Conservation (phyloP, 2,888 invertebrate genomes). For the Linnaemya tessellans region DNA sequence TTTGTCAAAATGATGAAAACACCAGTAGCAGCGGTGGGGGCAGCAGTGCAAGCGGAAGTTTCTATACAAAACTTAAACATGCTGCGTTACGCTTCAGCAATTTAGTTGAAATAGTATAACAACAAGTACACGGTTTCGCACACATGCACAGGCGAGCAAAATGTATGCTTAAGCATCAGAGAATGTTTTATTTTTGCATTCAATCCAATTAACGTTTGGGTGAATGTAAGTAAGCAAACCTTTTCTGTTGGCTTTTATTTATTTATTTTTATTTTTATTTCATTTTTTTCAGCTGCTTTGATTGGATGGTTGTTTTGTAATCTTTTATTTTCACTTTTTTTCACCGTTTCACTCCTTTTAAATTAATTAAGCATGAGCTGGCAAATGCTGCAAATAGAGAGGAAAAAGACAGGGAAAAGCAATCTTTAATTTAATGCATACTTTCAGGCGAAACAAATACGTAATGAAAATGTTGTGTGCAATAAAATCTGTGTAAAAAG, state of each 20-base stretch:
- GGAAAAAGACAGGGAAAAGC: conserved; percentile 18
- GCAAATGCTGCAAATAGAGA: conserved; percentile 57
- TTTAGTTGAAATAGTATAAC: conserved; percentile 24
- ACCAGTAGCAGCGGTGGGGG: conserved; percentile 73
- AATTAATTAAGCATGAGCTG: conserved; percentile 68
- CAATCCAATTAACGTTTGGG: conserved; percentile 25
- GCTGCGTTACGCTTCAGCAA: conserved; percentile 57
- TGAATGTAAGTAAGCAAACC: conserved; percentile 1
- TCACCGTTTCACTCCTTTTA: conserved; percentile 51
- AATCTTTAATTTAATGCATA: conserved; percentile 41
- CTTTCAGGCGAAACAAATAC: conserved; percentile 15
- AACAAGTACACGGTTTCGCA: neutral
- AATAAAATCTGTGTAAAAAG: neutral
- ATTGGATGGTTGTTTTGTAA: conserved; percentile 44
- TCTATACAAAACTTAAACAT: conserved; percentile 54
- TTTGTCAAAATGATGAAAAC: conserved; percentile 38
- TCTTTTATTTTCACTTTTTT: conserved; percentile 8
- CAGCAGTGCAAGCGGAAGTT: neutral
- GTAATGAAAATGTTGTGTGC: neutral
- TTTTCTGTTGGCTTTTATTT: conserved; percentile 50
- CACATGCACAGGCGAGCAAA: neutral
- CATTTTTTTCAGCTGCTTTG: conserved; percentile 41
- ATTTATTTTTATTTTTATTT: neutral
- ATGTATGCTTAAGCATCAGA: neutral
- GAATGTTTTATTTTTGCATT: neutral